Evolutionary conservation across 2,113 vertebrate genomes (phyloP).

Genomic region (Cheirogaleus medius): DNA sequence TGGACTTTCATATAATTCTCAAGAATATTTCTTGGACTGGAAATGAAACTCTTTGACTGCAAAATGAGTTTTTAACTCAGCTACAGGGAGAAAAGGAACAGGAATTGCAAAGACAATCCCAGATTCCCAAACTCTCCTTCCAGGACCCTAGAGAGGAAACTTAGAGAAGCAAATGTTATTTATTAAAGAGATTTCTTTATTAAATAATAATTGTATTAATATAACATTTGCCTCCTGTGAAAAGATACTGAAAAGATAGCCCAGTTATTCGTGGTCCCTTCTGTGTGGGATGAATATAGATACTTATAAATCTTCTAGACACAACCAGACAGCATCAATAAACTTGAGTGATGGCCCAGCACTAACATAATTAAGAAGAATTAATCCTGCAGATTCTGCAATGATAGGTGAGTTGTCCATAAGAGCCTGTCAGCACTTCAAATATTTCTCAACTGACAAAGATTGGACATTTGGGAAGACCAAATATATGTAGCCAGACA

Average conservation of each 20-base stretch:
- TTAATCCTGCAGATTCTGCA: conserved; percentile 42
- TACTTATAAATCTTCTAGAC: conserved; percentile 67
- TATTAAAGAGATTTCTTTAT: neutral
- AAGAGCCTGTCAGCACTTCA: conserved; percentile 72
- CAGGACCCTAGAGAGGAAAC: neutral
- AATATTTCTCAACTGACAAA: conserved; percentile 56
- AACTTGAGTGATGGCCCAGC: conserved; percentile 68
- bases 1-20: neutral
- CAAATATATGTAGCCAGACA: neutral
- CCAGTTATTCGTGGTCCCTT: conserved; percentile 33
- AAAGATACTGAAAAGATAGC: conserved; percentile 35
- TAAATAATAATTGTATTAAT: neutral
- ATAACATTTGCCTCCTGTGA: neutral
- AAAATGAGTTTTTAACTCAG: neutral
- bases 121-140: neutral
- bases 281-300: conserved; percentile 11
- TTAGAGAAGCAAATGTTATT: neutral
- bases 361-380: conserved; percentile 78
- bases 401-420: conserved; percentile 23
- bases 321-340: conserved; percentile 60
- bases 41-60: neutral
- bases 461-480: conserved; percentile 56
- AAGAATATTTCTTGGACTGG: neutral
- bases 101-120: neutral
- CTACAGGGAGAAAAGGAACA: neutral